Percentiles rank a stretch among this genome's conserved stretches.
Conservation (phyloP, 2,113 vertebrate genomes). For the Mesitornis unicolor region DNA sequence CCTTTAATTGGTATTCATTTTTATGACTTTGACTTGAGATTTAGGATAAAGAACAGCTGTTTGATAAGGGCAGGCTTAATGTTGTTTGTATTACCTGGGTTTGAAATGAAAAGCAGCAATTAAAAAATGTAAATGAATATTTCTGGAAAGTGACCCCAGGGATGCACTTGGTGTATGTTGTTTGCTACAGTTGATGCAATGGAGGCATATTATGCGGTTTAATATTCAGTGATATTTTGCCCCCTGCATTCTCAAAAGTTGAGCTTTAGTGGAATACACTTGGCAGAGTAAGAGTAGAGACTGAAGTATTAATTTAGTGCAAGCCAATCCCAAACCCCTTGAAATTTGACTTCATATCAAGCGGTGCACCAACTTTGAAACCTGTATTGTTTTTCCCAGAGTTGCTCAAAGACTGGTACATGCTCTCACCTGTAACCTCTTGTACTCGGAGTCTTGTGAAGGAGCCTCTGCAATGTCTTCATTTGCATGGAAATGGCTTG, state of each 20-base stretch:
- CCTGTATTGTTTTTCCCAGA: background rate
- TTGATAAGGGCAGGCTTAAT: conserved; percentile 16
- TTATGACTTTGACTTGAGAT: background rate
- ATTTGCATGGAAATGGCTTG: background rate
- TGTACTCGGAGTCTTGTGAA: background rate
- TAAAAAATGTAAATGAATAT: conserved; percentile 56
- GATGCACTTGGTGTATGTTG: background rate
- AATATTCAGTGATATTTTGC: background rate
- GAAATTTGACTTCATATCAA: background rate
- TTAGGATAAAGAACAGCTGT: conserved; percentile 15
- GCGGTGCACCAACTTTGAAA: background rate
- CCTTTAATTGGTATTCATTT: background rate
- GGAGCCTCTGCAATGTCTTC: background rate
- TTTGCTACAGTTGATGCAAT: background rate
- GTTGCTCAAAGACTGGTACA: background rate
- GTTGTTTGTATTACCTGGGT: conserved; percentile 36
- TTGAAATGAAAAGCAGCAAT: conserved; percentile 44
- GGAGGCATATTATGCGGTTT: background rate
- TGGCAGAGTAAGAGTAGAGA: background rate
- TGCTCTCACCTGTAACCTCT: background rate
- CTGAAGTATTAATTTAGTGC: background rate
- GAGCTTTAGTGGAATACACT: background rate
- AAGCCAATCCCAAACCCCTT: background rate
- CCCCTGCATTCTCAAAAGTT: background rate
- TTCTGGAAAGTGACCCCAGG: conserved; percentile 2